These are phyloP conservation scores for Rhagonycha lutea DNA, from an alignment of 2,888 invertebrate genomes.

Conservation along the genomic window DNA sequence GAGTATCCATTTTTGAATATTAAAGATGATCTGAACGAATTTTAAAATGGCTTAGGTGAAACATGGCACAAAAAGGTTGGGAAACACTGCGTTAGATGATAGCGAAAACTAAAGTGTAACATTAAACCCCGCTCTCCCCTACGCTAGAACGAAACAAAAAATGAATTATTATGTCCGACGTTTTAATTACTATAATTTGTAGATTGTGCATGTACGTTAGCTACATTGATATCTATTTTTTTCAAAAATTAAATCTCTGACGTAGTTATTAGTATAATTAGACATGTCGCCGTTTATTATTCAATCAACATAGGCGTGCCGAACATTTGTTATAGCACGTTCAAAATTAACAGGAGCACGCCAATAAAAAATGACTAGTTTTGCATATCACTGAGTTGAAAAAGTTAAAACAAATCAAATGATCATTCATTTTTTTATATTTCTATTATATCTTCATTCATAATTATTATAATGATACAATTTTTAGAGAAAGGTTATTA, in stretches of 20 bases:
- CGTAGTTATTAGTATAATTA: neutral
- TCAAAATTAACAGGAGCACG: neutral
- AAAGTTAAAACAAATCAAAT: neutral
- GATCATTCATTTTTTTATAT: neutral
- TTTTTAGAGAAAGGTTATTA: neutral
- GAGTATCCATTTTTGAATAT: too few species aligned
- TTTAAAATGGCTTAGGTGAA: too few species aligned
- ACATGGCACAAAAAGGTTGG: too few species aligned
- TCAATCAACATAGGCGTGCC: neutral
- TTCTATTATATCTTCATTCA: neutral
- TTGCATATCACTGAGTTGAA: too few species aligned
- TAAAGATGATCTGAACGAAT: too few species aligned
- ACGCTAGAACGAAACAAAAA: neutral
- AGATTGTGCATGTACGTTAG: neutral
- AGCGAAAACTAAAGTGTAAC: too few species aligned
- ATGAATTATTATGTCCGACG: neutral
- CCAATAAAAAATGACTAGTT: too few species aligned
- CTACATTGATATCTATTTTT: neutral
- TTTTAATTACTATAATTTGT: neutral
- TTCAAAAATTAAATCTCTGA: neutral
- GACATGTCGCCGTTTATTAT: neutral
- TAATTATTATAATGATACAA: neutral
- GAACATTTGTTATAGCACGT: neutral
- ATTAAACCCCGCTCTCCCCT: neutral
- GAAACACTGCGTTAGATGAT: too few species aligned